Evolutionary conservation across 53 echinoderm and acorn worm genomes (phyloP).

Genomic region (Actinopyga echinites): DNA sequence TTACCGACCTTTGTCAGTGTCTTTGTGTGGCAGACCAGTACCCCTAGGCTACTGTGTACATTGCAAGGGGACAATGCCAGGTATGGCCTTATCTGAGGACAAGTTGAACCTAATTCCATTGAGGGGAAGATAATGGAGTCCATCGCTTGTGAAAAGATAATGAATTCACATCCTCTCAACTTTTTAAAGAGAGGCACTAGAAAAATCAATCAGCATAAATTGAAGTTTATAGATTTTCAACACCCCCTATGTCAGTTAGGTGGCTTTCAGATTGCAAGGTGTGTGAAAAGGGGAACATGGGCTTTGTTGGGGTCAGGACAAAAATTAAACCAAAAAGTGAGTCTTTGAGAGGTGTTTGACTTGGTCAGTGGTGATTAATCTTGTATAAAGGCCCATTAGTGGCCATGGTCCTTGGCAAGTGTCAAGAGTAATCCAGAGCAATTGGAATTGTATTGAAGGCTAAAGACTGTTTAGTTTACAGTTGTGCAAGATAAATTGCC

Average conservation of each 20-base stretch:
- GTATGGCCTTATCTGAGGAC: conserved; percentile 36
- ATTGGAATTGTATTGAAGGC: too few relatives aligned
- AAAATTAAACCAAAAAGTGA: neutral
- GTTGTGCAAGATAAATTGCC: too few relatives aligned
- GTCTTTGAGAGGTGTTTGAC: neutral
- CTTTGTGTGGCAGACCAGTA: conserved; percentile 22
- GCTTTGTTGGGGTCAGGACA: neutral
- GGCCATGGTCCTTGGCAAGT: neutral
- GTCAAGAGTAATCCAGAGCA: neutral
- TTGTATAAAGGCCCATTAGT: conserved; percentile 3
- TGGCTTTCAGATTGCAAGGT: neutral
- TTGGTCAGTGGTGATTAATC: neutral
- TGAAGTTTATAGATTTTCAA: conserved; percentile 2
- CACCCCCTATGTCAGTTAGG: too few relatives aligned
- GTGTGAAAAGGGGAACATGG: neutral
- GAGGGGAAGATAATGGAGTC: conserved; percentile 19
- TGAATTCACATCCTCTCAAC: conserved; percentile 23
- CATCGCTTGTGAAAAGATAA: conserved; percentile 32
- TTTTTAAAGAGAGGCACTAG: conserved; percentile 12
- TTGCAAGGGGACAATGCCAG: conserved; percentile 9
- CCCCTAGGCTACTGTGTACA: conserved; percentile 36
- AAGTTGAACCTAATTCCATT: neutral
- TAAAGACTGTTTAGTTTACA: too few relatives aligned
- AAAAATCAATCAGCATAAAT: conserved; percentile 17
- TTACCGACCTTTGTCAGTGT: neutral